Conservation (phyloP, 2,888 invertebrate species). For the Volucella inflata region DNA sequence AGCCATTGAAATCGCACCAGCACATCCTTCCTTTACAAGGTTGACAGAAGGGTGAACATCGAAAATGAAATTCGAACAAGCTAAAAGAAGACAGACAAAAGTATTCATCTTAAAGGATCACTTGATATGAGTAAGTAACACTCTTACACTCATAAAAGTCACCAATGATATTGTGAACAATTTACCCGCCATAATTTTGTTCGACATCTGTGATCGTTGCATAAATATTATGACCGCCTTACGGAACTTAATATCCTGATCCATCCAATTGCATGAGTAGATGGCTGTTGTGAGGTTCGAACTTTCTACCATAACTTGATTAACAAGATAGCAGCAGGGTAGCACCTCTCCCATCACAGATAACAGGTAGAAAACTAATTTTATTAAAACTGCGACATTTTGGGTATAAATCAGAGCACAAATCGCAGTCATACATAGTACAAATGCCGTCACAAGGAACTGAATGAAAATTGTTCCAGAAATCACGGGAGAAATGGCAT, state of each 20-base stretch:
- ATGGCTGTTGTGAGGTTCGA: constrained; percentile 75
- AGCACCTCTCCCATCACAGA: background rate
- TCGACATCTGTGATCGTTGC: constrained; percentile 77
- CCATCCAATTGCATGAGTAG: constrained; percentile 77
- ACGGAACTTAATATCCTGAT: constrained; percentile 76
- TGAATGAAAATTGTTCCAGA: constrained; percentile 76
- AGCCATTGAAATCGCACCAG: no score
- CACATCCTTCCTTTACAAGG: no score
- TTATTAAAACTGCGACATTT: constrained; percentile 37
- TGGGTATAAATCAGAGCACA: constrained; percentile 68
- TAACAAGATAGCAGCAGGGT: constrained; percentile 77
- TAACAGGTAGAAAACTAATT: background rate
- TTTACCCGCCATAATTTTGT: constrained; percentile 75
- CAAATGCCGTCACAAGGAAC: constrained; percentile 76
- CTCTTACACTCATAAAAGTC: constrained; percentile 58
- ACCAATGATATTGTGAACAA: constrained; percentile 77
- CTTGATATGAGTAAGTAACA: background rate
- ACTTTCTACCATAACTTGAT: constrained; percentile 72
- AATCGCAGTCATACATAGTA: constrained; percentile 75
- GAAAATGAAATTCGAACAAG: no score
- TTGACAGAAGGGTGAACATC: no score
- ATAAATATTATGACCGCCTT: constrained; percentile 78
- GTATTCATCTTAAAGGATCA: no score
- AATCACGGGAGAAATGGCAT: constrained; percentile 75
- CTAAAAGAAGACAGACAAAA: no score